These are phyloP conservation scores for Holocentrus rufus DNA, from an alignment of 2,797 vertebrate species.

Conservation along the genomic window DNA sequence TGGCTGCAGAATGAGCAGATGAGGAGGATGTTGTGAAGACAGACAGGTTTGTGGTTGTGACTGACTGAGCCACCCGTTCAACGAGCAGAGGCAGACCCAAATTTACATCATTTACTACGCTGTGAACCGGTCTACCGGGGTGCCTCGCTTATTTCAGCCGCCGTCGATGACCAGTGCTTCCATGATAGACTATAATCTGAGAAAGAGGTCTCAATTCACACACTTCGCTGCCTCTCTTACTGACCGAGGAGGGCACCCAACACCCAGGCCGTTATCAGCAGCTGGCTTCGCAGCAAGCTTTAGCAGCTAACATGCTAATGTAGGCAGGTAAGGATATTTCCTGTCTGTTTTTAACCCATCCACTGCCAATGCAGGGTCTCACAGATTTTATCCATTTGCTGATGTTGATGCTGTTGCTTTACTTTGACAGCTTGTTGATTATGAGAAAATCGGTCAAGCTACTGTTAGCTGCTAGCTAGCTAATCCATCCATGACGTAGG, in stretches of 20 bases:
- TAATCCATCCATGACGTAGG: constrained; percentile 76
- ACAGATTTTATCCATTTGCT: too few relatives aligned
- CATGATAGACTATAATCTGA: neutral
- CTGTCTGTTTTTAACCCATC: neutral
- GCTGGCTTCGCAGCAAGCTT: constrained; percentile 48
- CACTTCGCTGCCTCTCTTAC: constrained; percentile 31
- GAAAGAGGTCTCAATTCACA: neutral
- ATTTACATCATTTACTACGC: neutral
- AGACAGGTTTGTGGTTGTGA: constrained; percentile 54
- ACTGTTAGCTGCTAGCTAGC: constrained; percentile 54
- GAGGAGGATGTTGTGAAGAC: constrained; percentile 69
- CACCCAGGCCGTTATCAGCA: constrained; percentile 66
- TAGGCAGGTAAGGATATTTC: constrained; percentile 59
- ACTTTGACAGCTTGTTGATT: neutral
- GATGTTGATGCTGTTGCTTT: neutral
- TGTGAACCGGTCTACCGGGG: neutral
- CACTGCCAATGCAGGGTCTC: fast-evolving
- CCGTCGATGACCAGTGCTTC: neutral
- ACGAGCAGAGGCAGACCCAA: constrained; percentile 43
- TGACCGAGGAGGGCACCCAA: constrained; percentile 49
- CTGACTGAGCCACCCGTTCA: constrained; percentile 43
- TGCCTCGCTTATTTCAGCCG: neutral
- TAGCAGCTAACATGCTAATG: constrained; percentile 73
- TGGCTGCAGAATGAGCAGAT: constrained; percentile 57
- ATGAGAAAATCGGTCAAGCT: constrained; percentile 7